Evolutionary conservation across 2,888 invertebrate species (phyloP), one percentile per base, ranked within the genome.

Genomic region (Agrotis puta): DNA sequence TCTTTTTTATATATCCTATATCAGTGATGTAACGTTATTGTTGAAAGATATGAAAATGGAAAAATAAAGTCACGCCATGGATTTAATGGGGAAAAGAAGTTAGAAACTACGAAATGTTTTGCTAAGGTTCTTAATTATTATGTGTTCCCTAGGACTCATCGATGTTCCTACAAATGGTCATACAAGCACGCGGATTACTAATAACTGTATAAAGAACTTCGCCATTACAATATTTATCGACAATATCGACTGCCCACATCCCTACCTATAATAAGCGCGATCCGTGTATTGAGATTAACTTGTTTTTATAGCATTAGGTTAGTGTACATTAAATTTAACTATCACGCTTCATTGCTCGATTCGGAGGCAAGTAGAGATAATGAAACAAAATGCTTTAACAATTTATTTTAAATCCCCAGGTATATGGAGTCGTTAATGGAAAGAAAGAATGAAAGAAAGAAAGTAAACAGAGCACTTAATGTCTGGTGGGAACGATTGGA

Each of bases 281-380:
- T 95, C 94, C 94, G 93, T 94, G 95, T 95, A 96, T 96, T 95
- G 94, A 95, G 95, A 96, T 96, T 96, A 95, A 95, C 94, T 92
- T 89, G 92, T 91, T 87, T 95, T 95, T 96, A 96, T 94, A 90
- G 94, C 93, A 90, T 84, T 91, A 91, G 93, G 95, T 95, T 94
- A 95, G 95, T 94, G 93, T 92, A 91, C 95, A 92, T 95, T 94
- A 96, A 95, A 95, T 94, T 95, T 95, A 93, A 96, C 91, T 94
- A 89, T 90, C 89, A 91, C 85, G 88, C 92, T 94, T 92, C 93
- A 94, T 93, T 93, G 93, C 91, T 91, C 87, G 91, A 93, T 94
- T 93, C 93, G 93, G 87, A 88, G 65, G 79, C 54, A 56, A 78
- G 58, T 73, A 89, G 88, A 90, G 91, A 94, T 94, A 94, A 94